A percentile compares a stretch with the other conserved stretches of the same genome.
phyloP scores from a whole-genome alignment of 1,140 invertebrate species.

The Papilio dardanus region DNA sequence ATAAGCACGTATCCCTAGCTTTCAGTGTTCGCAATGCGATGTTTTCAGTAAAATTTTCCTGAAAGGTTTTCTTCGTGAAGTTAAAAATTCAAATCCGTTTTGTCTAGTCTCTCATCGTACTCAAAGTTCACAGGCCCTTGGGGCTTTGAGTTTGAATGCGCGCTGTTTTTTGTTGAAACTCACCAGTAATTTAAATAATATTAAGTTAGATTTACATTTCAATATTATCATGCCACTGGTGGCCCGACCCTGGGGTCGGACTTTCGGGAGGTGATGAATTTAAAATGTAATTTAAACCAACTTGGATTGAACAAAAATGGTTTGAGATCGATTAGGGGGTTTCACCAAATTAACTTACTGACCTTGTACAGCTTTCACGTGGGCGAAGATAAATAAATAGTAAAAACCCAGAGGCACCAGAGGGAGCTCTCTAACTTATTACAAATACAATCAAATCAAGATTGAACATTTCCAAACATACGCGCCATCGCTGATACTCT shows the following conservation, averaged over 20 bases:
- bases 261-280: too few relatives aligned
- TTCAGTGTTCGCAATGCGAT: background rate
- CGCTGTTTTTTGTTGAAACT: background rate
- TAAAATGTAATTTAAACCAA: too few relatives aligned
- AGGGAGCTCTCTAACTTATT: background rate
- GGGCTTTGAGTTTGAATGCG: background rate
- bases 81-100: conserved; percentile 8
- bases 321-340: too few relatives aligned
- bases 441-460: background rate
- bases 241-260: background rate
- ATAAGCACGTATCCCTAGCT: background rate
- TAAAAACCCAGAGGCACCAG: background rate
- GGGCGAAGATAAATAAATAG: too few relatives aligned
- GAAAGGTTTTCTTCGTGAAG: conserved; percentile 1
- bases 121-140: background rate
- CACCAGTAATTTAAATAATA: conserved; percentile 5
- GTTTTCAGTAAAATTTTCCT: background rate
- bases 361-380: too few relatives aligned
- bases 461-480: conserved; percentile 6
- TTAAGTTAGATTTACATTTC: background rate
- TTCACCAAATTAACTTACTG: too few relatives aligned
- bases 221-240: background rate
- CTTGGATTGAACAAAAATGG: background rate
- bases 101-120: background rate
- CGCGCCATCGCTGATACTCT: conserved; percentile 5